Evolutionary conservation across 2,888 invertebrate genomes (phyloP).

Genomic region (Cephus sareptanus): DNA sequence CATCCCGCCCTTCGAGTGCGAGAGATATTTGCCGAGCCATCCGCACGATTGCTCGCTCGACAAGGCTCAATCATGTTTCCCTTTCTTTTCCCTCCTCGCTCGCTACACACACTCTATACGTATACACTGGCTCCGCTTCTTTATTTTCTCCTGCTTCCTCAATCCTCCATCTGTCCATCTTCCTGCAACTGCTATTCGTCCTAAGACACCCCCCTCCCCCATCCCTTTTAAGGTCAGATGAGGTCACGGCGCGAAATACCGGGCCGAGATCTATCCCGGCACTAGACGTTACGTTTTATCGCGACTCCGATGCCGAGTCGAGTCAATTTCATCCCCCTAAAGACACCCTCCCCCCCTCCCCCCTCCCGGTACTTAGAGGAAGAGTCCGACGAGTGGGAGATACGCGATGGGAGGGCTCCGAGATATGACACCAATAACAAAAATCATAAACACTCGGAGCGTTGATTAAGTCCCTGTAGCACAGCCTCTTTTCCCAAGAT

Average conservation of each 20-base stretch:
- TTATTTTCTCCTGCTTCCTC: not conserved
- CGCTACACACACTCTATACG: not conserved
- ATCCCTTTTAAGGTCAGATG: too few species aligned
- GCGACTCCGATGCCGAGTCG: conserved; percentile 27
- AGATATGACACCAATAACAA: conserved; percentile 65
- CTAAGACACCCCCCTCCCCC: not conserved
- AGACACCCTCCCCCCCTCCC: conserved; percentile 12
- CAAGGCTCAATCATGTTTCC: conserved; percentile 49
- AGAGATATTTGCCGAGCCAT: conserved; percentile 58
- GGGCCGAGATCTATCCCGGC: too few species aligned
- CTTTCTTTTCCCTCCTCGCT: conserved; percentile 17
- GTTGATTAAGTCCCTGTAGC: conserved; percentile 62
- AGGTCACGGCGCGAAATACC: too few species aligned
- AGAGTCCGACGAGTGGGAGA: conserved; percentile 12
- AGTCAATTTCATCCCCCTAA: conserved; percentile 37
- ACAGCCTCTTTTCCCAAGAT: conserved; percentile 41
- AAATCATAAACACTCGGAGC: conserved; percentile 66
- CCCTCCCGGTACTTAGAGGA: conserved; percentile 22
- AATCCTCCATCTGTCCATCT: not conserved
- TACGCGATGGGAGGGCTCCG: conserved; percentile 13
- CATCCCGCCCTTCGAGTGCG: conserved; percentile 13
- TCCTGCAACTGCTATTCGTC: not conserved
- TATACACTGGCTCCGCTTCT: not conserved
- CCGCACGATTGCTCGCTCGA: conserved; percentile 54
- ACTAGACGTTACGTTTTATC: conserved; percentile 21